Evolutionary conservation across 2,888 invertebrate species (phyloP).

Genomic region (Lasioglossum figueresi): DNA sequence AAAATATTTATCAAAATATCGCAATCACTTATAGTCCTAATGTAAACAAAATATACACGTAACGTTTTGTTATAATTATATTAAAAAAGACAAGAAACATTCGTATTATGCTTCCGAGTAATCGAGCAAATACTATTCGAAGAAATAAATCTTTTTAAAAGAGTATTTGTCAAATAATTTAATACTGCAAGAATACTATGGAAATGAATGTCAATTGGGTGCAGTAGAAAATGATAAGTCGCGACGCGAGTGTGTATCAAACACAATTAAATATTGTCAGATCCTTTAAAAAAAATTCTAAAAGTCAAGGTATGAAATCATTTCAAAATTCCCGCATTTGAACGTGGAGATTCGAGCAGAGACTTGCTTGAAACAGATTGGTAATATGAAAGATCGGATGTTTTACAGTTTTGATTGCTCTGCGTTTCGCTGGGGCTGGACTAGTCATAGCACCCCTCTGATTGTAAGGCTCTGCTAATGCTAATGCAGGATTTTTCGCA

Average conservation of each 20-base stretch:
- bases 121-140: conserved; percentile 11
- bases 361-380: conserved; percentile 78
- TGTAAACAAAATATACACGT: conserved; percentile 30
- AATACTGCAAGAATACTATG: conserved; percentile 70
- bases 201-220: conserved; percentile 33
- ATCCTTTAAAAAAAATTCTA: conserved; percentile 12
- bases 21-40: conserved; percentile 35
- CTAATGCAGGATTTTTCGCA: conserved; percentile 76
- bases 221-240: conserved; percentile 37
- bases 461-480: conserved; percentile 80
- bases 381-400: conserved; percentile 78
- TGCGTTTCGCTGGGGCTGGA: conserved; percentile 70
- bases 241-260: conserved; percentile 45
- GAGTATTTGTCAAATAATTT: conserved; percentile 50
- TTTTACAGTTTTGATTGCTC: conserved; percentile 74
- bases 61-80: conserved; percentile 36
- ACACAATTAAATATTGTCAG: conserved; percentile 33
- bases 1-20: conserved; percentile 25
- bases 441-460: conserved; percentile 79
- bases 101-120: background rate
- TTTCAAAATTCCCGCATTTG: conserved; percentile 80
- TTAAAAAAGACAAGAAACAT: conserved; percentile 2
- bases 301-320: conserved; percentile 12
- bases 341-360: conserved; percentile 79
- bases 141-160: conserved; percentile 14